These are phyloP conservation scores for Neodiprion virginianus DNA, from an alignment of 1,140 invertebrate species.

Conservation along the genomic window DNA sequence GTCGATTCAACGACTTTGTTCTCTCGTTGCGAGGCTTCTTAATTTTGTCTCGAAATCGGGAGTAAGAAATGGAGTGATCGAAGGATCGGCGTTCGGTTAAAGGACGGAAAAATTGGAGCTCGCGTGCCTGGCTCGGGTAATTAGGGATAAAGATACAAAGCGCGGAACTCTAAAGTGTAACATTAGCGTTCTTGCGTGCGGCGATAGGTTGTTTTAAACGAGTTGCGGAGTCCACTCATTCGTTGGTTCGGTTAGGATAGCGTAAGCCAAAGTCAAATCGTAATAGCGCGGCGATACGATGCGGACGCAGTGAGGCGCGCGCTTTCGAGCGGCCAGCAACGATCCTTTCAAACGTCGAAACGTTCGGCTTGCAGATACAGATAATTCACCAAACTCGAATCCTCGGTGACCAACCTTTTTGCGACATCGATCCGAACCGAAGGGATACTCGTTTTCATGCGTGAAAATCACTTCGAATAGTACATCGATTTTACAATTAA, in stretches of 20 bases:
- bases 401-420: not conserved
- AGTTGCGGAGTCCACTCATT: not conserved
- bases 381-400: not conserved
- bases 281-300: not conserved
- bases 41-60: not conserved
- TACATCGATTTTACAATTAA: too few relatives aligned
- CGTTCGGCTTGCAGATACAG: not conserved
- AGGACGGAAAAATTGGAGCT: not conserved
- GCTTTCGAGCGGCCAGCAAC: constrained; percentile 55
- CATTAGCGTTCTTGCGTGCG: not conserved
- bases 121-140: too few relatives aligned
- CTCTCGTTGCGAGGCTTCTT: too few relatives aligned
- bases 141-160: too few relatives aligned
- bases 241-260: not conserved
- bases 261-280: not conserved
- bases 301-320: constrained; percentile 49
- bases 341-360: constrained; percentile 11
- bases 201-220: not conserved
- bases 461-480: too few relatives aligned
- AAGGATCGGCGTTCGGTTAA: too few relatives aligned
- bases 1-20: too few relatives aligned
- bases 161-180: not conserved
- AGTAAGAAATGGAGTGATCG: too few relatives aligned
- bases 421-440: not conserved
- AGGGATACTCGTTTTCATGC: too few relatives aligned